Base-by-base conservation (phyloP, 1,140 invertebrate genomes). In the Brachionus plicatilis region DNA sequence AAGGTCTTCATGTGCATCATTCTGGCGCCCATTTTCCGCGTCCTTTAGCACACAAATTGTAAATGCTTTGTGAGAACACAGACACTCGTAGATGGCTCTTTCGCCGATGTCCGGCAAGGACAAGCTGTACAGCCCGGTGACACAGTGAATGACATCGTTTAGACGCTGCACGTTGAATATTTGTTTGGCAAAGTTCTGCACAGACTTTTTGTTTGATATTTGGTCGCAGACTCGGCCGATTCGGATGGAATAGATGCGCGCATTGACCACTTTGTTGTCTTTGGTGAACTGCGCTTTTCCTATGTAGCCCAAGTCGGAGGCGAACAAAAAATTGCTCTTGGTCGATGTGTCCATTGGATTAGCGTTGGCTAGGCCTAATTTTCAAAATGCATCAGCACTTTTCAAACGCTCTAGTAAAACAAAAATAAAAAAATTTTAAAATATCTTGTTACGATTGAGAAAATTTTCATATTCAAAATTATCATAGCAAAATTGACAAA, bases 91-190 rank as follows among this genome's bases (percentile, higher is more conserved):
- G 9, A 84, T 84, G 6, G 66, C 14, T 27, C 37, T 27, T 24
- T 5, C 24, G 9, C 83, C 83, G 37, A 84, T 75, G 7, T 84
- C 83, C 14, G 83, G 83, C 47, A 84, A 65, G 0, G 53, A 72
- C 43, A n/a, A 37, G 20, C 72, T 70, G 75, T 84, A 84, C 9
- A 84, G 27, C 20, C 24, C 83, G 6, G 66, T 41, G 6, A 84
- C 37, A 65, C 14, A 14, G 33, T 84, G 83, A 24, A 27, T 60
- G 4, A 84, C 8, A 41, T 84, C 82, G 17, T 75, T 68, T 7
- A 75, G 29, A 43, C 60, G 43, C 4, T 43, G 70, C 2, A 50
- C n/a, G 14, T 20, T 33, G 66, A 84, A 84, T 12, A 50, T 29
- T 65, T 4, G 2, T 68, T 41, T 82, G 12, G 41, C 27, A 20